Conservation (phyloP, 2,113 vertebrate genomes). For the Corythornis cristatus region DNA sequence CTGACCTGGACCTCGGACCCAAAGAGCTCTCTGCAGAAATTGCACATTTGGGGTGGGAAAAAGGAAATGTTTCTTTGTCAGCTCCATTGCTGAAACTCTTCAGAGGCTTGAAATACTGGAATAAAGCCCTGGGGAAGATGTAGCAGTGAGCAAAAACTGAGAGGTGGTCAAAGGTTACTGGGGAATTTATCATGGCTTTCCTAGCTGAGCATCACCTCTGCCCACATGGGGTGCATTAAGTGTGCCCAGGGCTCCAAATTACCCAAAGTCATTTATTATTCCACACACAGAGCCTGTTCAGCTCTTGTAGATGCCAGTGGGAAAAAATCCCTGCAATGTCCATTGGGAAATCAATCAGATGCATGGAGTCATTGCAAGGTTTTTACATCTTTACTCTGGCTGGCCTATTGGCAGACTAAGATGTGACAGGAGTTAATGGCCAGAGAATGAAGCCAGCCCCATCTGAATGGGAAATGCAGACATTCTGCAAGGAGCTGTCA, state of each 20-base stretch:
- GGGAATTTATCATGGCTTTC: background rate
- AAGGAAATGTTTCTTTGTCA: background rate
- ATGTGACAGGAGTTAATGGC: background rate
- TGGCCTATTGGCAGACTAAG: background rate
- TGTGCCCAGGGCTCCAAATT: background rate
- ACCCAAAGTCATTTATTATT: background rate
- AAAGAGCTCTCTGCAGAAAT: background rate
- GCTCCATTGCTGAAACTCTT: background rate
- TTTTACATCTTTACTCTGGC: background rate
- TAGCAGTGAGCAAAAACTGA: background rate
- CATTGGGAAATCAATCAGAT: background rate
- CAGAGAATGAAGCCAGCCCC: background rate
- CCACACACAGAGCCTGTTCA: fast-evolving
- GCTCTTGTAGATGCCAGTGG: background rate
- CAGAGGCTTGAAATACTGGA: background rate
- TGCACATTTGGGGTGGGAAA: background rate
- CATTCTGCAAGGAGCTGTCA: background rate
- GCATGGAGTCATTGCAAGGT: background rate
- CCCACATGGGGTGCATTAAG: background rate
- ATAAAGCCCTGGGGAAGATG: background rate
- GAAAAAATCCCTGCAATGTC: background rate
- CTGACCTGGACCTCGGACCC: background rate
- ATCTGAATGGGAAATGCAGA: background rate
- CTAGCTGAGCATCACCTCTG: background rate
- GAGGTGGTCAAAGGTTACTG: background rate